Percentiles rank a stretch among this genome's conserved stretches.
Conservation (phyloP, 1,140 invertebrate genomes). For the Elymnias hypermnestra region DNA sequence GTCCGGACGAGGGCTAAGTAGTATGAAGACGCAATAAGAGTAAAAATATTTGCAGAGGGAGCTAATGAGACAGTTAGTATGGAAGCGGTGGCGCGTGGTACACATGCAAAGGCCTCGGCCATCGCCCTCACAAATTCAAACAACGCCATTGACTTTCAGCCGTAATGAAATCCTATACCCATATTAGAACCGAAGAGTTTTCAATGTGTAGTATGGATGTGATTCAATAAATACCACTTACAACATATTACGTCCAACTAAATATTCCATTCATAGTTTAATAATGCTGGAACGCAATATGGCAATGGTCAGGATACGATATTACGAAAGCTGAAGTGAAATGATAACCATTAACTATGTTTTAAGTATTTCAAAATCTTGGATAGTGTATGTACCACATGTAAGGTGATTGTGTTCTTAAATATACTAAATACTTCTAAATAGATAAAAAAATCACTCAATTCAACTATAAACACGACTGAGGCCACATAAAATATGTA, state of each 20-base stretch:
- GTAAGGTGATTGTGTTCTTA: too few relatives aligned
- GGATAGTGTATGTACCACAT: too few relatives aligned
- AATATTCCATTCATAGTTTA: neutral
- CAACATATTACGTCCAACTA: neutral
- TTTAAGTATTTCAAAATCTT: too few relatives aligned
- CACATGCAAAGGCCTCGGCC: conserved; percentile 45
- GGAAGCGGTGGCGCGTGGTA: conserved; percentile 34
- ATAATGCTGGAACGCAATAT: conserved; percentile 2
- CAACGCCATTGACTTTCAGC: conserved; percentile 34
- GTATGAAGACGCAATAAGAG: conserved; percentile 39
- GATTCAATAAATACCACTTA: neutral
- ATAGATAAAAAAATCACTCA: too few relatives aligned
- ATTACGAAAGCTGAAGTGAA: neutral
- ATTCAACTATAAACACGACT: too few relatives aligned
- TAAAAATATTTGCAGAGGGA: conserved; percentile 48
- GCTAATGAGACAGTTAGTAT: conserved; percentile 55
- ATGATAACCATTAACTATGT: neutral
- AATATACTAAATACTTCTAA: too few relatives aligned
- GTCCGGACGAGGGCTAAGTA: conserved; percentile 45
- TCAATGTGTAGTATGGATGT: neutral
- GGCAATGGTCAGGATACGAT: neutral
- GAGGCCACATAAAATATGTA: too few relatives aligned
- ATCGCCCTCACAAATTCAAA: conserved; percentile 54
- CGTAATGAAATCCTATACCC: conserved; percentile 22
- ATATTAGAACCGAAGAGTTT: conserved; percentile 8